Conservation (phyloP, 1,140 invertebrate genomes). For the Heliconius hewitsoni region DNA sequence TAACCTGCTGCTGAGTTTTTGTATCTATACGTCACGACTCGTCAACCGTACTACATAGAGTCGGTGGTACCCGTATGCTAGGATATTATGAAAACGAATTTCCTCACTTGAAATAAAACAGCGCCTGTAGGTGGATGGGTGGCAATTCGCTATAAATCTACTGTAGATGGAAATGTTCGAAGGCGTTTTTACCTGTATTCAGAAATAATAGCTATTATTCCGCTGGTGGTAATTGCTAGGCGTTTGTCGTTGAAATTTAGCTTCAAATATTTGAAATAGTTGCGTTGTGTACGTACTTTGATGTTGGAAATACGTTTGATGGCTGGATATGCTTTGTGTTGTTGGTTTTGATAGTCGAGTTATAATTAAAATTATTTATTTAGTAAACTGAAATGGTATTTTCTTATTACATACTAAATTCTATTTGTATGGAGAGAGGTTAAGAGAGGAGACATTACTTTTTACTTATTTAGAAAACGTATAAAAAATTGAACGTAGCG, state of each 20-base stretch:
- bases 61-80: background rate
- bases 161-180: constrained; percentile 55
- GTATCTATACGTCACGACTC: too few species aligned
- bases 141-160: constrained; percentile 70
- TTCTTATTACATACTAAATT: too few species aligned
- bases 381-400: too few species aligned
- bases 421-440: too few species aligned
- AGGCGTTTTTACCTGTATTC: constrained; percentile 56
- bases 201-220: constrained; percentile 32
- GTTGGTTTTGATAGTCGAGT: background rate
- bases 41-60: background rate
- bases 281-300: background rate
- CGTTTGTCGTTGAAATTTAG: constrained; percentile 24
- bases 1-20: too few species aligned
- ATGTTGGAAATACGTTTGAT: background rate
- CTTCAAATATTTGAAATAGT: constrained; percentile 15
- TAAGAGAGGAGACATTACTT: too few species aligned
- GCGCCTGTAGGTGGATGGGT: constrained; percentile 54
- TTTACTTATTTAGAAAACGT: too few species aligned
- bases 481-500: too few species aligned
- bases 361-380: too few species aligned
- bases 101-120: constrained; percentile 59
- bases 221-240: background rate
- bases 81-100: constrained; percentile 52
- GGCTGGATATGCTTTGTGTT: background rate